Percentiles rank a stretch among this genome's conserved stretches.
These are phyloP conservation scores for Philonicus albiceps DNA, from an alignment of 2,888 invertebrate genomes.

Conservation along the genomic window DNA sequence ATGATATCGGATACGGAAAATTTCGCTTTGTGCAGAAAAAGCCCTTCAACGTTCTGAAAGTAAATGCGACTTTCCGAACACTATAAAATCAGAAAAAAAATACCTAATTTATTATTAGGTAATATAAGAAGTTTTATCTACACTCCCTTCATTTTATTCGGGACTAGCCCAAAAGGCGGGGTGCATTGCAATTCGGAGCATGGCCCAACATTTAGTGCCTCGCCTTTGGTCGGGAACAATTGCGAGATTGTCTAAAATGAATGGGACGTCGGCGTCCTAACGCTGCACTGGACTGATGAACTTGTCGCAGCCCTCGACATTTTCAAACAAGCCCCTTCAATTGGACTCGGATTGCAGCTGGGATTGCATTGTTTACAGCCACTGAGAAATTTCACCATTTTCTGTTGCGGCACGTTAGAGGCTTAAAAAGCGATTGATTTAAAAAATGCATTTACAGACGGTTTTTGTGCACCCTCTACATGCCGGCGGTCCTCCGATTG, in stretches of 20 bases:
- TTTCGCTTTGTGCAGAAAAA: conserved; percentile 9
- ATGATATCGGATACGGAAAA: conserved; percentile 33
- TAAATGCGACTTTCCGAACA: neutral
- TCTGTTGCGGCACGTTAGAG: neutral
- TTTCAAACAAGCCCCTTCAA: conserved; percentile 2
- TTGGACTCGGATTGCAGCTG: conserved; percentile 8
- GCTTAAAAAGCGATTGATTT: neutral
- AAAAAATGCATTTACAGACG: conserved; percentile 18
- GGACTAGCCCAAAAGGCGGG: neutral
- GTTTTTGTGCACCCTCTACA: conserved; percentile 13
- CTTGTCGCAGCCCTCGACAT: neutral
- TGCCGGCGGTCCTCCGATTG: neutral
- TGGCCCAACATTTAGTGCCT: neutral
- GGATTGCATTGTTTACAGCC: conserved; percentile 17
- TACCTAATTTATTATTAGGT: neutral
- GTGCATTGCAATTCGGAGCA: neutral
- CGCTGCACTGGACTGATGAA: neutral
- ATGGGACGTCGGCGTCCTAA: neutral
- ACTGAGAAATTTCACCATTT: conserved; percentile 7
- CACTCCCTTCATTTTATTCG: neutral
- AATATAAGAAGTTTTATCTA: neutral
- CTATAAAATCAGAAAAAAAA: neutral
- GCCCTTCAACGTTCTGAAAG: neutral
- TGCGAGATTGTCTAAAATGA: neutral
- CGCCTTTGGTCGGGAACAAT: neutral